phyloP scores from a whole-genome alignment of 2,888 invertebrate species.

The Osmoderma eremita region DNA sequence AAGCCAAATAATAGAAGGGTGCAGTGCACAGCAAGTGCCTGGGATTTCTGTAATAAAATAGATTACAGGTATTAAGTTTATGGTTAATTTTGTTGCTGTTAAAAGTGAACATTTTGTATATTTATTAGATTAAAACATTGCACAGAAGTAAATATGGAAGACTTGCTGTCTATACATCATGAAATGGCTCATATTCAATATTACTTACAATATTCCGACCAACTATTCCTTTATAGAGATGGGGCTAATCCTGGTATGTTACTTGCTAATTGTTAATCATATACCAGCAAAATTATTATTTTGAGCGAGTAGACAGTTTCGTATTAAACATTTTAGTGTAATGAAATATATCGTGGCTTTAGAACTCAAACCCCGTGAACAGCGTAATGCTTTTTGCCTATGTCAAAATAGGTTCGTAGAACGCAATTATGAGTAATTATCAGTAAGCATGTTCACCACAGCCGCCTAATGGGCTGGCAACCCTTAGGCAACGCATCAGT shows the following conservation, averaged over 20 bases:
- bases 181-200: slow-evolving; percentile 88
- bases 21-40: slow-evolving; percentile 81
- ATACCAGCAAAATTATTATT: too few relatives aligned
- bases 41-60: slow-evolving; percentile 86
- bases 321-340: not conserved
- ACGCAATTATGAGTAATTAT: too few relatives aligned
- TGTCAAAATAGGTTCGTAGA: too few relatives aligned
- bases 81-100: not conserved
- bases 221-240: slow-evolving; percentile 78
- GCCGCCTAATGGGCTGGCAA: too few relatives aligned
- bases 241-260: slow-evolving; percentile 82
- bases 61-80: slow-evolving; percentile 76
- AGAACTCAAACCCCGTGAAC: too few relatives aligned
- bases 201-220: slow-evolving; percentile 80
- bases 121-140: slow-evolving; percentile 81
- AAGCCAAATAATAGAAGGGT: slow-evolving; percentile 77
- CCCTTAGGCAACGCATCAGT: too few relatives aligned
- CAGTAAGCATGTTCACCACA: too few relatives aligned
- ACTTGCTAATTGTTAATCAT: not conserved
- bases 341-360: too few relatives aligned
- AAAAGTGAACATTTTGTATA: not conserved
- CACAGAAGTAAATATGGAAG: slow-evolving; percentile 80
- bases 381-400: too few relatives aligned
- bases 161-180: slow-evolving; percentile 81
- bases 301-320: too few relatives aligned